Percentiles rank a stretch among this genome's conserved stretches.
phyloP scores from a whole-genome alignment of 2,113 vertebrate genomes.

The Peromyscus californicus region DNA sequence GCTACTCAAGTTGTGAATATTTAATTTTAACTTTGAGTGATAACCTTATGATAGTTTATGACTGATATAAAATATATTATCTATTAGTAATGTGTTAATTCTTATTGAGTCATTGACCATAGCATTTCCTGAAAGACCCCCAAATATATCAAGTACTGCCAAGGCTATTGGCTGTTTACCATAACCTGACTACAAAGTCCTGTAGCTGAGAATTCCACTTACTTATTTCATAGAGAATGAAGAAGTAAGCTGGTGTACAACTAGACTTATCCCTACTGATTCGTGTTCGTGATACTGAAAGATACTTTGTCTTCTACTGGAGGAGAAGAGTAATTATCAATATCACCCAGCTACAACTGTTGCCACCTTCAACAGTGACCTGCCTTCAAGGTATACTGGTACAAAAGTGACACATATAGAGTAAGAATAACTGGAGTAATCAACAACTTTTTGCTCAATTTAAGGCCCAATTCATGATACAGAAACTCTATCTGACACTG shows the following conservation, averaged over 20 bases:
- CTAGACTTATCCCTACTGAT: not conserved
- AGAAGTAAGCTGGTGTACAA: not conserved
- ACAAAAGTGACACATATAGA: not conserved
- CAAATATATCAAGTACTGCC: not conserved
- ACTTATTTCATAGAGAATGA: too few species aligned
- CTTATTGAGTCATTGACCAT: not conserved
- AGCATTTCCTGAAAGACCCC: not conserved
- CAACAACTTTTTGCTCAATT: not conserved
- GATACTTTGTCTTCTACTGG: not conserved
- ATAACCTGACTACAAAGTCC: not conserved
- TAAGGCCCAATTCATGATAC: not conserved
- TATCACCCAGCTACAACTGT: not conserved
- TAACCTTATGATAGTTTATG: not conserved
- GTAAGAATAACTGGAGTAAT: not conserved
- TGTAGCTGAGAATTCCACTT: not conserved
- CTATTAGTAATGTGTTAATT: not conserved
- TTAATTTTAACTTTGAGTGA: not conserved
- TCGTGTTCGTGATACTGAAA: not conserved
- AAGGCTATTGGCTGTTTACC: too few species aligned
- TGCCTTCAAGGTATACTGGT: not conserved
- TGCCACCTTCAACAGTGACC: not conserved
- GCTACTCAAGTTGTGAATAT: not conserved
- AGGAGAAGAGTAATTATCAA: not conserved
- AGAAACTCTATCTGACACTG: not conserved
- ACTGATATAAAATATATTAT: not conserved